Conservation (phyloP, 2,113 vertebrate species). For the Eulemur macaco region DNA sequence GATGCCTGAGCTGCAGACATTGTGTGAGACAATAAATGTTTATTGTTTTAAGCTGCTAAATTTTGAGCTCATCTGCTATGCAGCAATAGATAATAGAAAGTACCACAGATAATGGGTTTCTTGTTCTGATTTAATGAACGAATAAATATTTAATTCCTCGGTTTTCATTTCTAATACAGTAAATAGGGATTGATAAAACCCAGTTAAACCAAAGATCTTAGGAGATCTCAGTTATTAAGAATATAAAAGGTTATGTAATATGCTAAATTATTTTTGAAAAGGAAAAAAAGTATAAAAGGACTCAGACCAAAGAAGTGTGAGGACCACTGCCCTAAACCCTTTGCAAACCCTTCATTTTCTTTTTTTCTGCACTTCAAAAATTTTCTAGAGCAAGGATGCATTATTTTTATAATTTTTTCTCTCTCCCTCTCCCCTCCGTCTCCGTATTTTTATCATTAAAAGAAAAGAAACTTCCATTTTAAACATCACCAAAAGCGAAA, state of each 20-base stretch:
- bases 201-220: neutral
- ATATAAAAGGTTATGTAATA: neutral
- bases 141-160: neutral
- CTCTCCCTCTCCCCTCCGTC: too few species aligned
- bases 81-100: neutral
- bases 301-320: neutral
- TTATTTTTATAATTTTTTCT: neutral
- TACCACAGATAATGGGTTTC: neutral
- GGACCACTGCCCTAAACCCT: neutral
- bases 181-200: neutral
- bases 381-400: neutral
- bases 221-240: neutral
- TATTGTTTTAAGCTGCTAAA: neutral
- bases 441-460: constrained; percentile 2
- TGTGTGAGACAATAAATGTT: neutral
- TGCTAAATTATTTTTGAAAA: neutral
- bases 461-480: constrained; percentile 38
- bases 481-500: constrained; percentile 53
- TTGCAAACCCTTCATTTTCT: neutral
- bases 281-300: neutral
- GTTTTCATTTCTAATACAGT: neutral
- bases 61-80: neutral
- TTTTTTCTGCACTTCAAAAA: neutral
- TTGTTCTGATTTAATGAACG: neutral
- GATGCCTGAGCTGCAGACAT: neutral